phyloP scores from a whole-genome alignment of 2,888 invertebrate species.

The Oscheius sp. region DNA sequence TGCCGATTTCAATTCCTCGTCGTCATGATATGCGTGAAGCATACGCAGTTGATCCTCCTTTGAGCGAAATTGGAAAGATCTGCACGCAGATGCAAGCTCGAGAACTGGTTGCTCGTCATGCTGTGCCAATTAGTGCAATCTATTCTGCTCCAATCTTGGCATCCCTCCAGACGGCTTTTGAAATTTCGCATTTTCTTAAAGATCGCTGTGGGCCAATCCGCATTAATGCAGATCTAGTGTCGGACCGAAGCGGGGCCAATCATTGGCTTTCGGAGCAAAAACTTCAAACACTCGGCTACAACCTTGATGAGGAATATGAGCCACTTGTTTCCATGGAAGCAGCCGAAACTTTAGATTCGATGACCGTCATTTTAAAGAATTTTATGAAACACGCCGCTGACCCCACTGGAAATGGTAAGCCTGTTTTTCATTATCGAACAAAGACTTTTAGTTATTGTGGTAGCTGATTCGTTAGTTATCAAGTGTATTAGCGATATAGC shows the following conservation, averaged over 20 bases:
- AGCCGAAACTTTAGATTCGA: not conserved
- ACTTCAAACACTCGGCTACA: conserved; percentile 2
- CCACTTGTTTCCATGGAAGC: conserved; percentile 4
- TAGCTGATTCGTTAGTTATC: conserved; percentile 11
- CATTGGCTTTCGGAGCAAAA: conserved; percentile 2
- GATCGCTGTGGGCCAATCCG: conserved; percentile 25
- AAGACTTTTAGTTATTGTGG: conserved; percentile 5
- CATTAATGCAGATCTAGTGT: conserved; percentile 3
- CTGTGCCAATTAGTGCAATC: conserved; percentile 31
- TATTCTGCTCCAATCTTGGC: conserved; percentile 45
- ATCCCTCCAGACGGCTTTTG: conserved; percentile 47
- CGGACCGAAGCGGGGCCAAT: not conserved
- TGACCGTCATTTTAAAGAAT: not conserved
- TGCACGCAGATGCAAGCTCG: conserved; percentile 40
- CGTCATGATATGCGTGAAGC: conserved; percentile 36
- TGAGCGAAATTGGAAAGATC: conserved; percentile 46
- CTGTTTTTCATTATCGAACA: not conserved
- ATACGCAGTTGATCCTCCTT: conserved; percentile 43
- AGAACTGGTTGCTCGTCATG: conserved; percentile 37
- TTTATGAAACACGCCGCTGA: not conserved
- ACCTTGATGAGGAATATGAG: conserved; percentile 11
- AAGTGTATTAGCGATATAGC: conserved; percentile 14
- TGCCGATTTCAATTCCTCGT: conserved; percentile 41
- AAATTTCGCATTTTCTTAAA: conserved; percentile 30
- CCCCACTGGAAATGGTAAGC: not conserved